Percentiles rank a stretch among this genome's conserved stretches.
Conservation (phyloP, 2,113 vertebrate genomes). For the Aptenodytes forsteri region DNA sequence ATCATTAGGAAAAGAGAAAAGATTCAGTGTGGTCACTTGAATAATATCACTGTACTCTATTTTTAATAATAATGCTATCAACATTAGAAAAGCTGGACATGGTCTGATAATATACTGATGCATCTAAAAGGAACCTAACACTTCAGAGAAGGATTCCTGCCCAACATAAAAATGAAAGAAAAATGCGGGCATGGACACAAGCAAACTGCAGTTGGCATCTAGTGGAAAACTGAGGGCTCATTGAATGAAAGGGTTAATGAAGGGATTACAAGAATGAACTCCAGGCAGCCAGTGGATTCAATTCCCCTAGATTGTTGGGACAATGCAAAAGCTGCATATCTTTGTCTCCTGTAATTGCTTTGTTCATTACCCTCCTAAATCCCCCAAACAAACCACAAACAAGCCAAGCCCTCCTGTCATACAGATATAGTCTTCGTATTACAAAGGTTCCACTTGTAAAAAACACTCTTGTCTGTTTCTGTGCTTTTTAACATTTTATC, state of each 20-base stretch:
- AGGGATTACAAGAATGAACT: constrained; percentile 48
- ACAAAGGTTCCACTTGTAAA: neutral
- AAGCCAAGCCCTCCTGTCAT: neutral
- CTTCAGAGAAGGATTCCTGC: neutral
- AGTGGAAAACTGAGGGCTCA: neutral
- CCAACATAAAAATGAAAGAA: neutral
- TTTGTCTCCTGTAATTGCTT: constrained; percentile 56
- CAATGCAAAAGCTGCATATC: constrained; percentile 13
- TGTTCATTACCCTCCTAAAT: constrained; percentile 45
- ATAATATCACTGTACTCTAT: neutral
- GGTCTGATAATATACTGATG: neutral
- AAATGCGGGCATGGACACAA: neutral
- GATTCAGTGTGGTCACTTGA: neutral
- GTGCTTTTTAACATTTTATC: constrained; percentile 23
- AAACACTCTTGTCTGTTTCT: neutral
- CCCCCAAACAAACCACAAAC: constrained; percentile 21
- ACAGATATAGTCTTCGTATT: neutral
- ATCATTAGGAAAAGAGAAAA: neutral
- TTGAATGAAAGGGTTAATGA: constrained; percentile 40
- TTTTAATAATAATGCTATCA: neutral
- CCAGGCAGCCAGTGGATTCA: constrained; percentile 35
- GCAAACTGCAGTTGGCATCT: neutral
- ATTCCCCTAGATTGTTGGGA: constrained; percentile 22
- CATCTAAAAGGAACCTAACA: neutral
- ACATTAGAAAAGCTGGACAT: neutral